Percentiles rank a stretch among this genome's conserved stretches.
Conservation (phyloP, 2,888 invertebrate species). For the Masnerella sp. region DNA sequence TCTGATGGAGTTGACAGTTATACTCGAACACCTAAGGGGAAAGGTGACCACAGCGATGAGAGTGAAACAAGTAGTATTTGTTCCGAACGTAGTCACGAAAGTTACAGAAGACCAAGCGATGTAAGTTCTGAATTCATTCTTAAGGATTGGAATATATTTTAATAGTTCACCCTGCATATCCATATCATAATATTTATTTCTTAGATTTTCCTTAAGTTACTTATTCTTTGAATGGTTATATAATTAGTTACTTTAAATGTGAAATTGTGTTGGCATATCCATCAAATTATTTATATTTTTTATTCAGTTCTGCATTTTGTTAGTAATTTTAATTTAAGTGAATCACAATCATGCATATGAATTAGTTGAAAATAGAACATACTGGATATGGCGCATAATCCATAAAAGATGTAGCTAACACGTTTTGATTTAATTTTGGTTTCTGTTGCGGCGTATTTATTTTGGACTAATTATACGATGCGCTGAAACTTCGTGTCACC, state of each 20-base stretch:
- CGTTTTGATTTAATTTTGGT: constrained; percentile 68
- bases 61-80: constrained; percentile 98
- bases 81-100: constrained; percentile 93
- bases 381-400: constrained; percentile 29
- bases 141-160: background rate
- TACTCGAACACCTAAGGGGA: constrained; percentile 70
- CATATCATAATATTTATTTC: background rate
- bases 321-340: constrained; percentile 1
- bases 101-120: constrained; percentile 88
- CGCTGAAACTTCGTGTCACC: constrained; percentile 65
- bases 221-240: too few relatives aligned
- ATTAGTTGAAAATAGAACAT: constrained; percentile 14
- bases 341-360: constrained; percentile 8
- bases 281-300: too few relatives aligned
- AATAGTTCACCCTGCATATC: constrained; percentile 1
- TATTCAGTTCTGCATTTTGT: too few relatives aligned
- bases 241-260: too few relatives aligned
- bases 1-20: constrained; percentile 74
- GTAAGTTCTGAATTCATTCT: constrained; percentile 79
- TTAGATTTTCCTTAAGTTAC: background rate
- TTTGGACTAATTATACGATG: constrained; percentile 71
- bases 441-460: constrained; percentile 71
- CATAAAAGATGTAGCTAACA: constrained; percentile 66
- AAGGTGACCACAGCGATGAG: constrained; percentile 87
- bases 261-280: too few relatives aligned